These are phyloP conservation scores for Microtus ochrogaster DNA, from an alignment of 2,113 vertebrate species.

Conservation along the genomic window DNA sequence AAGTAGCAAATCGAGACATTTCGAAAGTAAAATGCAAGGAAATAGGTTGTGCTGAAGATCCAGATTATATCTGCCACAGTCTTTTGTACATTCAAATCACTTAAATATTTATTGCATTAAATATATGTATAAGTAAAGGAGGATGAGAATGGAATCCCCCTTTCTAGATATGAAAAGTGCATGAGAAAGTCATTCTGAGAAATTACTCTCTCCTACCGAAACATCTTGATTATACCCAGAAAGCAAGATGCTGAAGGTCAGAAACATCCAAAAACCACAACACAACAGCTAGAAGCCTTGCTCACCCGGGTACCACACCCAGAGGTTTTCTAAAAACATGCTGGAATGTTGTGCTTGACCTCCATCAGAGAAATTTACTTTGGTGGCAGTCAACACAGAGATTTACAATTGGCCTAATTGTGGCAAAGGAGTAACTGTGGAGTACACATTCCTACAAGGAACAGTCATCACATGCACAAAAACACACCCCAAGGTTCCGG, in stretches of 20 bases:
- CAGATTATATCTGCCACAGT: conserved; percentile 68
- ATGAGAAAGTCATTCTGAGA: conserved; percentile 62
- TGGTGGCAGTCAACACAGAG: background rate
- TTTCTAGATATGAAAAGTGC: conserved; percentile 47
- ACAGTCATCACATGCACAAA: background rate
- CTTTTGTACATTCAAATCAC: conserved; percentile 57
- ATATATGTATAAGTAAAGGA: conserved; percentile 55
- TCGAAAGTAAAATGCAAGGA: conserved; percentile 72
- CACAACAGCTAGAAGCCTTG: background rate
- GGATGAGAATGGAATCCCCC: background rate
- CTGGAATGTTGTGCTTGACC: background rate
- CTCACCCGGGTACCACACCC: background rate
- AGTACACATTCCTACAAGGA: background rate
- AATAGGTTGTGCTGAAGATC: conserved; percentile 58
- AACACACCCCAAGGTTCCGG: background rate
- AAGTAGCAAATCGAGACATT: conserved; percentile 70
- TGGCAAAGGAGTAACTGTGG: background rate
- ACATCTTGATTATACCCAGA: conserved; percentile 41
- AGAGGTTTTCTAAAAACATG: background rate
- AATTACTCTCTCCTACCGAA: conserved; percentile 38
- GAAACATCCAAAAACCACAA: conserved; percentile 13
- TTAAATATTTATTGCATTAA: conserved; percentile 75
- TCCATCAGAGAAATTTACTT: background rate
- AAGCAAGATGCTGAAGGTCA: background rate
- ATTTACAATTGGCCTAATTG: background rate